Evolutionary conservation across 2,113 vertebrate species (phyloP).

Genomic region (Patagioenas fasciata): DNA sequence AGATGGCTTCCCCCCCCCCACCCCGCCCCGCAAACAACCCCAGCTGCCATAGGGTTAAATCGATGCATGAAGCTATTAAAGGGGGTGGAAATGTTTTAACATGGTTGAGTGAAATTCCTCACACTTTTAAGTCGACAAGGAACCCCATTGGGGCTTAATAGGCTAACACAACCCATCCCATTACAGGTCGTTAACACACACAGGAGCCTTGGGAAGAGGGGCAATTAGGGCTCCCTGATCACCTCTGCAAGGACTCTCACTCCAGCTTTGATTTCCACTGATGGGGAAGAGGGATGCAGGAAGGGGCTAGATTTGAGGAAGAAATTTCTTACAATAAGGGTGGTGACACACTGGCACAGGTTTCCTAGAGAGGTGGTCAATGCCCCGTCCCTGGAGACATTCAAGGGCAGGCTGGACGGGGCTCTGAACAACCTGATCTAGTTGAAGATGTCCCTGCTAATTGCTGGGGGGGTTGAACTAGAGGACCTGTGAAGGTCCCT

Average conservation of each 20-base stretch:
- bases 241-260: background rate
- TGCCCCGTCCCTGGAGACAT: too few species aligned
- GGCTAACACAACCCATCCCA: conserved; percentile 28
- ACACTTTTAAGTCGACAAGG: conserved; percentile 44
- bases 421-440: too few species aligned
- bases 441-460: too few species aligned
- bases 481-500: too few species aligned
- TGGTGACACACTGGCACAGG: too few species aligned
- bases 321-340: too few species aligned
- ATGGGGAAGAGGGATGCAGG: background rate
- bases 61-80: conserved; percentile 27
- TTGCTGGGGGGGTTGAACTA: too few species aligned
- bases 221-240: background rate
- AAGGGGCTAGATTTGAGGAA: background rate
- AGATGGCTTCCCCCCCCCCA: background rate
- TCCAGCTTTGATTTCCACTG: background rate
- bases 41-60: conserved; percentile 39
- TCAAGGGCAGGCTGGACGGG: too few species aligned
- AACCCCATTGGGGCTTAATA: conserved; percentile 40
- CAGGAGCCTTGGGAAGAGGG: background rate
- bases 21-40: background rate
- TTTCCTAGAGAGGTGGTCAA: too few species aligned
- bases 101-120: conserved; percentile 50
- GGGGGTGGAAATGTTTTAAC: conserved; percentile 44
- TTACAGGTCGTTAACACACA: conserved; percentile 43